Evolutionary conservation across 2,797 vertebrate genomes (phyloP), one percentile per base, ranked within the genome.

Genomic region (Oreortyx pictus): DNA sequence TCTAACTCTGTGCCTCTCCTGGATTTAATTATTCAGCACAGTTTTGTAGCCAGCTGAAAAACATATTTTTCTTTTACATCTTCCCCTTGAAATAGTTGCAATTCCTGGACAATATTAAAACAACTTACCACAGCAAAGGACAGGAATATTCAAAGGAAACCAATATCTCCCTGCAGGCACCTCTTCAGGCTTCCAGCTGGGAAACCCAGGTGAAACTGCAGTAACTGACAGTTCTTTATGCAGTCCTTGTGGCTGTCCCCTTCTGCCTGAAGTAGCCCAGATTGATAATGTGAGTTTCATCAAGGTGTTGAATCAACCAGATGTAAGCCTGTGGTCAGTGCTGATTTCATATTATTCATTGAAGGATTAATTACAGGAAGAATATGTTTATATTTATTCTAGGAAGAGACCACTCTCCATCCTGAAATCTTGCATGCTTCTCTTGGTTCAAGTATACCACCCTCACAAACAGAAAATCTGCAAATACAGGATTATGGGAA

Each of bases 101-200:
- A 82, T 47, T 65, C 61, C 67, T 89, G 52, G 24, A 56, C 1
- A 2, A 22, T 20, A 86, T 62, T 87, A 88, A 67, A 94, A 79
- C 47, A 88, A 74, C 5, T 64, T 88, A 72, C 23, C 57, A 90
- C 33, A 77, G 61, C 37, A 90, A 90, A 79, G 24, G 27, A 84
- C 39, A 87, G n/a, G 18, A 93, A 77, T 65, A 91, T 88, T 60
- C 33, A 93, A 87, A 95, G 72, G 9, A 93, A 76, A 81, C 20
- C 35, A 78, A 5, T 33, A 78, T 2, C 66, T 67, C 57, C n/a
- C 65, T 78, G 57, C 44, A 89, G 52, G 23, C 56, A 92, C 59
- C 15, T 76, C 52, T 60, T 56, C 47, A 50, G 68, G 76, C 41
- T 84, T 86, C 33, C 72, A 86, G 52, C 64, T 89, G 29, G 64